These are phyloP conservation scores for Lycophotia porphyrea DNA, from an alignment of 2,888 invertebrate genomes.

Conservation along the genomic window DNA sequence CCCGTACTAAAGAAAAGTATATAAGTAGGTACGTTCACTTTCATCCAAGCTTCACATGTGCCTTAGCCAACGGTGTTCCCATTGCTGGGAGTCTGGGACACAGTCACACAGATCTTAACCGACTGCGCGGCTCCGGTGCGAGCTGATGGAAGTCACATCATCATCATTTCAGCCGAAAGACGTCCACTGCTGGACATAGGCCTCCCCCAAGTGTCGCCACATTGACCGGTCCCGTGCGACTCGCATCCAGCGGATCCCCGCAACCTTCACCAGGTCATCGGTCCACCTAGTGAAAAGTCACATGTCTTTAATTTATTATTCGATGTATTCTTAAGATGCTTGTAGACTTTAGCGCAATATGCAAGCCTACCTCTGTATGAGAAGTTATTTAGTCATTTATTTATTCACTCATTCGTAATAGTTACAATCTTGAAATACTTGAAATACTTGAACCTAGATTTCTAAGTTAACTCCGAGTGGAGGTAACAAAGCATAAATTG, in stretches of 20 bases:
- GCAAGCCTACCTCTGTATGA: neutral
- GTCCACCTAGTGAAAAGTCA: too few relatives aligned
- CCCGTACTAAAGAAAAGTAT: conserved; percentile 37
- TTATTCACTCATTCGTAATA: neutral
- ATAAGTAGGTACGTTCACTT: conserved; percentile 1
- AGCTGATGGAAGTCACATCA: neutral
- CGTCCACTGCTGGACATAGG: too few relatives aligned
- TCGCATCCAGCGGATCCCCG: too few relatives aligned
- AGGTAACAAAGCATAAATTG: conserved; percentile 53
- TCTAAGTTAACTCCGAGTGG: neutral
- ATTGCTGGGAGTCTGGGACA: neutral
- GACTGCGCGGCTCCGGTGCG: neutral
- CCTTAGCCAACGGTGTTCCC: neutral
- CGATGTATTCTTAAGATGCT: too few relatives aligned
- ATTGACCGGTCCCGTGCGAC: too few relatives aligned
- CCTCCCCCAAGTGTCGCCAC: too few relatives aligned
- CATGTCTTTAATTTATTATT: too few relatives aligned
- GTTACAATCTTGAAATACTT: neutral
- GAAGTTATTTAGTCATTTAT: neutral
- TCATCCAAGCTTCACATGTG: neutral
- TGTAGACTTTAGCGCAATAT: too few relatives aligned
- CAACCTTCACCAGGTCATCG: too few relatives aligned
- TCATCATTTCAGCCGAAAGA: too few relatives aligned
- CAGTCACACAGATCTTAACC: neutral
- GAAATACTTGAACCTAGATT: conserved; percentile 10